Conservation (phyloP, 2,888 invertebrate genomes). For the Noctua fimbriata region DNA sequence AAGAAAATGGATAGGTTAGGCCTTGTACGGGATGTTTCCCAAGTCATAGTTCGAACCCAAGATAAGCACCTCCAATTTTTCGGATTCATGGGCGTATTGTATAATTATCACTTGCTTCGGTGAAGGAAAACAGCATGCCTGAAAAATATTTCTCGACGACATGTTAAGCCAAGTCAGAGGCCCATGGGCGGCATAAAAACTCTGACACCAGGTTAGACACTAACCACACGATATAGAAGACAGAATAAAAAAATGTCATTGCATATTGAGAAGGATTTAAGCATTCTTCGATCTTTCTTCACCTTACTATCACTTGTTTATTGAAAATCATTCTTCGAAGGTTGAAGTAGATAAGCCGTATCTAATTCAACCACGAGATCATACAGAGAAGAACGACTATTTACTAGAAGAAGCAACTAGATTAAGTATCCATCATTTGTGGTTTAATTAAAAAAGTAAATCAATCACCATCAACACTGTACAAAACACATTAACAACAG, state of each 20-base stretch:
- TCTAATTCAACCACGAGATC: background rate
- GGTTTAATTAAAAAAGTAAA: background rate
- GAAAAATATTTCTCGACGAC: too few relatives aligned
- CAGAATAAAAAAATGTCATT: background rate
- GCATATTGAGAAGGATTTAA: background rate
- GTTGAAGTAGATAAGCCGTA: background rate
- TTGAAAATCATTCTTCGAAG: background rate
- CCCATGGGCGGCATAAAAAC: too few relatives aligned
- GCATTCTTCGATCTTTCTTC: background rate
- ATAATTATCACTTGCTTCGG: too few relatives aligned
- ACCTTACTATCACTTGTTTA: background rate
- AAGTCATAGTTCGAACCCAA: background rate
- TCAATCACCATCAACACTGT: too few relatives aligned
- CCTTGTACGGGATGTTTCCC: background rate
- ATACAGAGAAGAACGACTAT: background rate
- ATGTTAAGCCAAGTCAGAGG: too few relatives aligned
- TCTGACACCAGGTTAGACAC: background rate
- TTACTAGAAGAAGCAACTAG: background rate
- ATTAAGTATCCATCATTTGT: background rate
- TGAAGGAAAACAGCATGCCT: too few relatives aligned
- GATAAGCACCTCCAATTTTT: background rate
- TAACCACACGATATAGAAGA: background rate
- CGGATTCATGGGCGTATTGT: background rate
- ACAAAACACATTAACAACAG: constrained; percentile 23
- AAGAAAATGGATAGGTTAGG: background rate